Conservation (phyloP, 64 coral and sea anemone species). For the Pocillopora verrucosa region DNA sequence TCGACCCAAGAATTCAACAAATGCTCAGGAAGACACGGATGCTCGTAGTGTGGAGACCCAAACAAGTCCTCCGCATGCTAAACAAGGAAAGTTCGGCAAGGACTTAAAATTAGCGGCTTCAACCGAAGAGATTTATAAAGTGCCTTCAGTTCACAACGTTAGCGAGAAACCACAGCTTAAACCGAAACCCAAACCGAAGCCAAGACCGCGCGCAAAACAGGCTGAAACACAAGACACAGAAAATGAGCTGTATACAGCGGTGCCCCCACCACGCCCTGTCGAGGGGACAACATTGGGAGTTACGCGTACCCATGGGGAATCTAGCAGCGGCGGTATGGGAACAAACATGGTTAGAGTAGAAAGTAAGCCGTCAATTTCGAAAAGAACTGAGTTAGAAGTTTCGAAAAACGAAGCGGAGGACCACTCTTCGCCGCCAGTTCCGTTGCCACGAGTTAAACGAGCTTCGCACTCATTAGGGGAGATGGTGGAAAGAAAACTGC, state of each 20-base stretch:
- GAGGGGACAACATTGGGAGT: neutral
- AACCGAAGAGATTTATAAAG: neutral
- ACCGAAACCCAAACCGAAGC: constrained; percentile 30
- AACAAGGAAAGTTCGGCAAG: neutral
- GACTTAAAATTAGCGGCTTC: neutral
- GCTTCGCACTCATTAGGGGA: constrained; percentile 74
- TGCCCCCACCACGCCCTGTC: neutral
- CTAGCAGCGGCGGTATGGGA: neutral
- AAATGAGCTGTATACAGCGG: neutral
- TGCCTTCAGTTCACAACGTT: neutral
- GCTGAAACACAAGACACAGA: neutral
- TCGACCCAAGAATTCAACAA: constrained; percentile 4
- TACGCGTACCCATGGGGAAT: constrained; percentile 2
- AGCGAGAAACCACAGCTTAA: constrained; percentile 20
- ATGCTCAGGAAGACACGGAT: neutral
- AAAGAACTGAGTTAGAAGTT: constrained; percentile 9
- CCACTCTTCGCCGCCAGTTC: constrained; percentile 31
- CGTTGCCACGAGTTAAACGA: constrained; percentile 51
- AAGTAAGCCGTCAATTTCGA: neutral
- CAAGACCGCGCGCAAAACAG: constrained; percentile 26
- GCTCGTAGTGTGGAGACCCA: constrained; percentile 10
- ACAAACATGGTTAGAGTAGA: constrained; percentile 2
- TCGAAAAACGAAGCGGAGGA: neutral
- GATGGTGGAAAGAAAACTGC: constrained; percentile 85
- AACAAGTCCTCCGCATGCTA: neutral